Conservation (phyloP, 2,797 vertebrate species). For the Hyperoplus lanceolatus region DNA sequence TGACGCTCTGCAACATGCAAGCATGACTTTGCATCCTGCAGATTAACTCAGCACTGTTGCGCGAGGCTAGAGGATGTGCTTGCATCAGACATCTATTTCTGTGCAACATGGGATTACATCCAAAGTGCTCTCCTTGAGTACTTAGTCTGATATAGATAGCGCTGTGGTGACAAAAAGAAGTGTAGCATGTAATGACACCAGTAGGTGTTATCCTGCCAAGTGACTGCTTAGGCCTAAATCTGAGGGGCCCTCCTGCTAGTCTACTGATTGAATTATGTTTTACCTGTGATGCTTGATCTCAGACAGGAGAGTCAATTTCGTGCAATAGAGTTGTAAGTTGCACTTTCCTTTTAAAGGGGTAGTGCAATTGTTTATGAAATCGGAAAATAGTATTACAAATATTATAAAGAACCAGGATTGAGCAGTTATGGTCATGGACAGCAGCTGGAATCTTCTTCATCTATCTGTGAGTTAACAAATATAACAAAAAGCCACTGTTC, state of each 20-base stretch:
- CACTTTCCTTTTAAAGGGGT: background rate
- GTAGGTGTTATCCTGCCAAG: conserved; percentile 53
- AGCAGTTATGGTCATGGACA: background rate
- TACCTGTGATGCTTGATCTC: conserved; percentile 38
- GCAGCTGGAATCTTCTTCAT: background rate
- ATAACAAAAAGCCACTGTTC: background rate
- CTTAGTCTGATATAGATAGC: conserved; percentile 72
- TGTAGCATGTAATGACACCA: conserved; percentile 45
- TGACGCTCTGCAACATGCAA: conserved; percentile 29
- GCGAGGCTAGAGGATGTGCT: conserved; percentile 41
- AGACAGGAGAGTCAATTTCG: background rate
- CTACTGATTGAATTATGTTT: conserved; percentile 68
- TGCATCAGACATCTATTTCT: conserved; percentile 75
- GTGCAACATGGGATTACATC: conserved; percentile 75
- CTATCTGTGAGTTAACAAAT: background rate
- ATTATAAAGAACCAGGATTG: background rate
- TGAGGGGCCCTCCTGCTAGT: too few species aligned
- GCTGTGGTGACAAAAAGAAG: conserved; percentile 54
- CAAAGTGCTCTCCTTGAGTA: conserved; percentile 59
- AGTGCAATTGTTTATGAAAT: background rate
- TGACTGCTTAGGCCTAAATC: conserved; percentile 29
- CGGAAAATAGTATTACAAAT: background rate
- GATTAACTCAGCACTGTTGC: conserved; percentile 62
- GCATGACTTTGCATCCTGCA: conserved; percentile 74
- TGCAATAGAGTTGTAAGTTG: background rate